These are phyloP conservation scores for Charina bottae DNA, from an alignment of 2,113 vertebrate species.

Conservation along the genomic window DNA sequence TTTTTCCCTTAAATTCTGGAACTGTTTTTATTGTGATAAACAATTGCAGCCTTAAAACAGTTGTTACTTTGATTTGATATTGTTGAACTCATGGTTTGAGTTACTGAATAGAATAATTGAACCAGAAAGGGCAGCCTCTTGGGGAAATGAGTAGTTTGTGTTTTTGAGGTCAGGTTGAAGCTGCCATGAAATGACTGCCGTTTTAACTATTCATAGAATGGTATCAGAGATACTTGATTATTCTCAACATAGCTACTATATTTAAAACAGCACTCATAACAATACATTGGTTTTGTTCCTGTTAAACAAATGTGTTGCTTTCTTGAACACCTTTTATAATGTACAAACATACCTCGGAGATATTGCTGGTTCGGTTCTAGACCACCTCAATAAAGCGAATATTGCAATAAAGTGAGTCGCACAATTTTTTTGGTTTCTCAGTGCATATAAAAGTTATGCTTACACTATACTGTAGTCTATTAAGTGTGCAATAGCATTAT, in stretches of 20 bases:
- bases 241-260: neutral
- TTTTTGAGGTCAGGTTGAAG: neutral
- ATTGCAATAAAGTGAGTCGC: no score
- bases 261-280: neutral
- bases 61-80: slow-evolving; percentile 2
- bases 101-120: neutral
- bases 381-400: no score
- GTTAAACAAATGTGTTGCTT: neutral
- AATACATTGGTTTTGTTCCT: neutral
- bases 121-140: neutral
- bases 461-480: no score
- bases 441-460: no score
- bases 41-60: neutral
- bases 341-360: no score
- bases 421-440: no score
- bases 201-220: neutral
- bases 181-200: neutral
- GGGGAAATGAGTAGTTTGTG: neutral
- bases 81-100: neutral
- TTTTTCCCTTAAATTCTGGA: neutral
- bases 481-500: no score
- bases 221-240: neutral
- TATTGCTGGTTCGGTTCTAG: no score
- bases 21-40: neutral
- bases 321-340: neutral